phyloP scores from a whole-genome alignment of 2,797 vertebrate genomes.

The Lates japonicus region DNA sequence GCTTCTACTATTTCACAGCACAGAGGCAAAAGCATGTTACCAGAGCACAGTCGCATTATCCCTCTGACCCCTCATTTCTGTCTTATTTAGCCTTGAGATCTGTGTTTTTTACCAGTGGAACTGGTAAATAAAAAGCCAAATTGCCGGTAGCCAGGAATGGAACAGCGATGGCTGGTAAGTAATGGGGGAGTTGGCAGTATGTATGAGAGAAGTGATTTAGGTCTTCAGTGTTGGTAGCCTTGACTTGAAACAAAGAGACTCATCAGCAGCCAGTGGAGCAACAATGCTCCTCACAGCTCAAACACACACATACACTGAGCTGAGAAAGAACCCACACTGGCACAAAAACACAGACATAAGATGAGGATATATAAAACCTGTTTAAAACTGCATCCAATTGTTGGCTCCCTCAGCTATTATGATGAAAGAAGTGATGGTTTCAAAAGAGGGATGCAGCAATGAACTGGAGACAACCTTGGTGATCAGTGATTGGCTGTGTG shows the following conservation, averaged over 20 bases:
- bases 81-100: constrained; percentile 40
- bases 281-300: too few relatives aligned
- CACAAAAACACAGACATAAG: neutral
- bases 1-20: constrained; percentile 33
- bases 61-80: constrained; percentile 10
- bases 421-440: constrained; percentile 38
- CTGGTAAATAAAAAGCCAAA: constrained; percentile 44
- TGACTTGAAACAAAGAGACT: constrained; percentile 52
- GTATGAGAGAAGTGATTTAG: constrained; percentile 24
- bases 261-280: constrained; percentile 38
- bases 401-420: constrained; percentile 9
- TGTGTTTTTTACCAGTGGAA: neutral
- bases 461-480: constrained; percentile 47
- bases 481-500: constrained; percentile 35
- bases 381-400: constrained; percentile 8
- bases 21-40: constrained; percentile 26
- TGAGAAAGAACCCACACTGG: neutral
- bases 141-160: constrained; percentile 21
- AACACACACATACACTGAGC: neutral
- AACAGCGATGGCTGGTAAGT: constrained; percentile 22
- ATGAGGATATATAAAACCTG: constrained; percentile 7
- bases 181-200: constrained; percentile 19
- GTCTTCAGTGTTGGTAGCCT: constrained; percentile 34
- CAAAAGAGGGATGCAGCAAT: constrained; percentile 6
- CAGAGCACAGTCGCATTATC: constrained; percentile 5